phyloP scores from a whole-genome alignment of 2,113 vertebrate genomes.

The Ivindomyrus marchei region DNA sequence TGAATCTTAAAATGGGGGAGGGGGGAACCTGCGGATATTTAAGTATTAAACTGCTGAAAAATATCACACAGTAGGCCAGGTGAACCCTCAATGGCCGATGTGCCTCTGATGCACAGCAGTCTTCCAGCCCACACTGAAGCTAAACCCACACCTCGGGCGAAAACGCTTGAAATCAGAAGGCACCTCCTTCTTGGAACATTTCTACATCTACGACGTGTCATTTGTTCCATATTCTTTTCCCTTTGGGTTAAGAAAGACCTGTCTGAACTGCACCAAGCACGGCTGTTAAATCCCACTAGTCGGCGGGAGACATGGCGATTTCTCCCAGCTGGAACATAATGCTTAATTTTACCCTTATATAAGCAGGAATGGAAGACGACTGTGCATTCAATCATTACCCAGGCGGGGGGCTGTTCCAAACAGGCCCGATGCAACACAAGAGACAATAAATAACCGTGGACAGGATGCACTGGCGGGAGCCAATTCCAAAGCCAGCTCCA shows the following conservation, averaged over 20 bases:
- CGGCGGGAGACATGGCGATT: neutral
- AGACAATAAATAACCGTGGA: neutral
- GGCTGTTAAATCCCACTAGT: neutral
- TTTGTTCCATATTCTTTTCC: neutral
- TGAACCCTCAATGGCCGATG: neutral
- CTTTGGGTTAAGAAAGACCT: neutral
- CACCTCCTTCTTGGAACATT: neutral
- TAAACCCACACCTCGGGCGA: neutral
- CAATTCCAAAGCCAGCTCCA: neutral
- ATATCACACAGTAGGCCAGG: neutral
- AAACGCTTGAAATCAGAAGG: neutral
- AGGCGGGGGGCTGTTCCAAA: neutral
- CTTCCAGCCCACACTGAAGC: neutral
- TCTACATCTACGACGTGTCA: neutral
- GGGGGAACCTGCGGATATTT: neutral
- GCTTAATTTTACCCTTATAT: constrained; percentile 7
- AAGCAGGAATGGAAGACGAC: neutral
- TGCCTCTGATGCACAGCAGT: neutral
- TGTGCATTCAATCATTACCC: constrained; percentile 6
- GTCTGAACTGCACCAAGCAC: neutral
- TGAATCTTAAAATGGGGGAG: neutral
- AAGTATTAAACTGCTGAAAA: neutral
- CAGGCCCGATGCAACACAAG: neutral
- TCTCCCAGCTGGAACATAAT: neutral
- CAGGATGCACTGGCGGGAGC: neutral